Base-by-base conservation (phyloP, 2,797 vertebrate genomes). In the Sylvilagus floridanus region DNA sequence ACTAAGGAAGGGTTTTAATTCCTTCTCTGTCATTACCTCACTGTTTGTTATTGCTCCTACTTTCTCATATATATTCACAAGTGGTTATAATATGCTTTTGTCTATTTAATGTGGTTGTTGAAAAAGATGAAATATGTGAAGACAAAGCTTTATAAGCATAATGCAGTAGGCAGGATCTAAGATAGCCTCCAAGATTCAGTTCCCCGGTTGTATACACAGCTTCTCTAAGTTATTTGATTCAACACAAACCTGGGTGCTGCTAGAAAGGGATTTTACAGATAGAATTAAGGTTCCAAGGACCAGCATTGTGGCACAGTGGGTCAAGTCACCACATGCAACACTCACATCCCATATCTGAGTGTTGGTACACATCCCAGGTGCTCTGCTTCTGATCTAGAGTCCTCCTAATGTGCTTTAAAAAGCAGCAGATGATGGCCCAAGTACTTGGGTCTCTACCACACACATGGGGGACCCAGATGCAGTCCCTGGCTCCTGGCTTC, bases 41-140 rank as follows among this genome's bases (percentile, higher is more conserved):
- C 78, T 79, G 24, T 52, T 94, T 94, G 88, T 65, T 24, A 83
- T 86, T 93, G 60, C 21, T 93, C 79, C 37, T 81, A 90, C 47
- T 95, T 83, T 60, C 26, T 79, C 85, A 28, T 72, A 68, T 76
- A 37, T 78, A 85, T 72, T 93, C n/a, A 82, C 72, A 92, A 79
- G 57, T 91, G 28, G 10, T 62, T 57, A 90, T 90, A 87, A 83
- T 85, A 68, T 11, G 63, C 76, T 66, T 32, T 65, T 93, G 19
- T 32, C 68, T 93, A 82, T 69, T 95, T 90, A 96, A 93, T 89
- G 88, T 17, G 30, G 32, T 37, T 85, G 22, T 57, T 86, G 32
- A 91, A 94, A 77, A 90, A 89, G 30, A 78, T 30, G 68, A 57
- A 57, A 26, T 66, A 90, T 83, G 10, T 78, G 42, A 88, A 85